Evolutionary conservation across 2,113 vertebrate species (phyloP), one percentile per base, ranked within the genome.

Genomic region (Emydura subglobosa): DNA sequence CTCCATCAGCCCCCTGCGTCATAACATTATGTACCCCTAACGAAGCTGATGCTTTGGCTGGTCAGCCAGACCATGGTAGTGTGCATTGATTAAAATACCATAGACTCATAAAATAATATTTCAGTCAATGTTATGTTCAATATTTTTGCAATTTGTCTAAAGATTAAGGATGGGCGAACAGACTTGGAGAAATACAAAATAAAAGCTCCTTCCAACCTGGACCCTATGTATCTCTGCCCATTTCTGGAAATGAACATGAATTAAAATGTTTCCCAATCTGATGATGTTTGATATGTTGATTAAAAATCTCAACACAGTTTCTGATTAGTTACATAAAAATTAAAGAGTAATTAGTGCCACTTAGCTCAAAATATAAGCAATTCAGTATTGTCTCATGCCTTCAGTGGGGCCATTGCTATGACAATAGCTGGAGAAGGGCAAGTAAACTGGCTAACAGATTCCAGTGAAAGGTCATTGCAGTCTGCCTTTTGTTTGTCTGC

Each of bases 51-150:
- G 57, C 31, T 88, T 27, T 7, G 53, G 14, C 6, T 80, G 39
- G 85, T 80, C 82, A 34, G 0, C 87, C 29, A 29, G 74, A 12
- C 5, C 82, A 76, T 90, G 13, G 31, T 31, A 21, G 2, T 50
- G 6, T 16, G 4, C 50, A 16, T 53, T 87, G 54, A 72, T 74
- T 57, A 86, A 2, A 51, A 3, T 0, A 0, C 42, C 65, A 34
- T 34, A 6, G 49, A 80, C 17, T 80, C 49, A 44, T 53, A 53
- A 4, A 54, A 4, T 7, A 81, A 11, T 74, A 74, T 55, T 74
- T 27, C 5, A 65, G 55, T 57, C 19, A 57, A 25, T 25, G 13
- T 51, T 11, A 57, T 57, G 24, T 57, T 57, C 25, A 57, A 5
- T 13, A 68, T 34, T 68, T 68, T 68, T 19, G 5, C 31, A 31